Base-by-base conservation (phyloP, 2,113 vertebrate species). In the Gymnobelideus leadbeateri region DNA sequence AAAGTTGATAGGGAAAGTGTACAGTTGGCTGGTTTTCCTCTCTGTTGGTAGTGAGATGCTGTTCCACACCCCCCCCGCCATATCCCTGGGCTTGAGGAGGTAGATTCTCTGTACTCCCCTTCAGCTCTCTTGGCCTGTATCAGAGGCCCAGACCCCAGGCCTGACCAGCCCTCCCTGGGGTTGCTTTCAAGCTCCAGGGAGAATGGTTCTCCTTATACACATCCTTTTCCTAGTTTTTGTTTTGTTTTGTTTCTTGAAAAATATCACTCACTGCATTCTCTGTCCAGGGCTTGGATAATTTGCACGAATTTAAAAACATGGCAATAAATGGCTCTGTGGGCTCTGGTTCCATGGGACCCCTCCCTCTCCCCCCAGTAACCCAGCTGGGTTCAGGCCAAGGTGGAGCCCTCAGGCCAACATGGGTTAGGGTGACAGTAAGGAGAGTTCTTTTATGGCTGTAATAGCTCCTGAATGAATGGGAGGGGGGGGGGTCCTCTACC, bases 261-360 rank as follows among this genome's bases (percentile, higher is more conserved):
- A 98, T 97, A 98, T 96, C 97, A 94, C 97, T 97, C 97, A 98
- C 97, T 98, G 97, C 97, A 98, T 98, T 98, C 97, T 98, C 95
- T 98, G 96, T 97, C 96, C 93, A 97, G 98, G 97, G 97, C 96
- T 96, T 98, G 96, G 96, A 95, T 98, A 98, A 98, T 98, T 98
- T 98, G 98, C 98, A 98, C 98, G 98, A 98, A 97, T 98, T 98
- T 98, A 96, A 98, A 98, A 98, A 98, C 97, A 98, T 98, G 98
- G 98, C 98, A 98, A 98, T 98, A 98, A 98, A 97, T 96, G 97
- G 98, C 98, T 98, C 96, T 3, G 97, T 96, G 97, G 98, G 98
- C 98, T 97, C 98, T 96, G 19, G 98, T 96, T 98, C 97, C 98
- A 96, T 97, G 97, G 96, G 98, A 94, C 97, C 97, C 97, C 51